A percentile compares a stretch with the other conserved stretches of the same genome.
phyloP scores from a whole-genome alignment of 2,113 vertebrate species.

The Daubentonia madagascariensis region DNA sequence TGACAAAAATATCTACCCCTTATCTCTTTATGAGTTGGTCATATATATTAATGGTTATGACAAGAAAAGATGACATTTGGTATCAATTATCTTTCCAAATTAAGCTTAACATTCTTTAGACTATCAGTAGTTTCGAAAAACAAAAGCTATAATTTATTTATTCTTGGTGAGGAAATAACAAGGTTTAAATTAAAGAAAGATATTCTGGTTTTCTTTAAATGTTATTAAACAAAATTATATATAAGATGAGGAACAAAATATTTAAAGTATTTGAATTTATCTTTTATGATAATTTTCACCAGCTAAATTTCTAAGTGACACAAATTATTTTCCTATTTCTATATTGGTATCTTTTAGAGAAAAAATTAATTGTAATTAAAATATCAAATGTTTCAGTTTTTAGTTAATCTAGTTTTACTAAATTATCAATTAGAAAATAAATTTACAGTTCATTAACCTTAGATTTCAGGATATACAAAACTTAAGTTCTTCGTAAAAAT shows the following conservation, averaged over 20 bases:
- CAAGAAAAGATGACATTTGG: constrained; percentile 60
- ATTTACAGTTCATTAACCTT: not conserved
- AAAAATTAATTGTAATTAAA: not conserved
- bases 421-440: constrained; percentile 9
- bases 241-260: not conserved
- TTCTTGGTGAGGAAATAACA: not conserved
- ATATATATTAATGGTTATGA: constrained; percentile 64
- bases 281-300: not conserved
- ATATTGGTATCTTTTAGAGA: not conserved
- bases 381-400: constrained; percentile 32
- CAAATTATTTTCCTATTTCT: not conserved
- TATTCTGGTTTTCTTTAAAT: not conserved
- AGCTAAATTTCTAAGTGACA: not conserved
- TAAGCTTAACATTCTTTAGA: constrained; percentile 77
- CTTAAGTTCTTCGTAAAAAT: constrained; percentile 31
- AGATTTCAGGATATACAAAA: constrained; percentile 11
- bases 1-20: constrained; percentile 77
- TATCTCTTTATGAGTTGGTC: constrained; percentile 72
- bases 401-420: constrained; percentile 17
- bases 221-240: not conserved
- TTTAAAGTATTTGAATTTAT: not conserved
- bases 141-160: constrained; percentile 61
- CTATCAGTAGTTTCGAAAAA: constrained; percentile 70
- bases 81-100: constrained; percentile 63
- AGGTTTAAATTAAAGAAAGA: constrained; percentile 36